phyloP scores from a whole-genome alignment of 2,888 invertebrate genomes.

The Pachycephus smyrnensis region DNA sequence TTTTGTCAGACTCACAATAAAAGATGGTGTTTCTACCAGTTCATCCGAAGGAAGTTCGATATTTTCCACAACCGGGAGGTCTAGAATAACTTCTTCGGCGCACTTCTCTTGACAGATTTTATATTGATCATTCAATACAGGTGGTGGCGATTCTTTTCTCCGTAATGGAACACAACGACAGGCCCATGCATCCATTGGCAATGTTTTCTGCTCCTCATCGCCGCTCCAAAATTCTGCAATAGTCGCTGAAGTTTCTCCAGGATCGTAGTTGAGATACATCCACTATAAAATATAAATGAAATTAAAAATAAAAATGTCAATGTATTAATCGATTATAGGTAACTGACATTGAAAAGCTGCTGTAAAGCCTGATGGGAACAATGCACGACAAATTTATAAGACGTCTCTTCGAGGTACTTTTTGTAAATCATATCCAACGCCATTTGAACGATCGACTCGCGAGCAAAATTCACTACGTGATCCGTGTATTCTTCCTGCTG shows the following conservation, averaged over 20 bases:
- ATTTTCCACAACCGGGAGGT: background rate
- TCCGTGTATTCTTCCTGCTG: constrained; percentile 12
- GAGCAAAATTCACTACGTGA: constrained; percentile 13
- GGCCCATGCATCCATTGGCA: background rate
- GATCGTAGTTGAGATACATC: constrained; percentile 16
- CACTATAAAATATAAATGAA: background rate
- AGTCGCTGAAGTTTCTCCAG: constrained; percentile 17
- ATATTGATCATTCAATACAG: background rate
- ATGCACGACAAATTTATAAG: background rate
- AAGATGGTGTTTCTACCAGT: background rate
- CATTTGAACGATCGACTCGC: constrained; percentile 11
- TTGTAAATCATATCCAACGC: constrained; percentile 14
- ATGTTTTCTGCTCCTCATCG: background rate
- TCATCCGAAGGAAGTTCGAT: background rate
- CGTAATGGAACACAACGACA: background rate
- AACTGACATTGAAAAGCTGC: background rate
- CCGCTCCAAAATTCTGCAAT: background rate
- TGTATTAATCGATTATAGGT: background rate
- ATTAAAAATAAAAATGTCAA: background rate
- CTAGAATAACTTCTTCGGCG: background rate
- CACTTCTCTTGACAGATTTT: background rate
- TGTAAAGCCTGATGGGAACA: background rate
- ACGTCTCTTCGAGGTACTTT: constrained; percentile 4
- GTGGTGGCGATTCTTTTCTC: background rate
- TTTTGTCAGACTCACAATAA: background rate